Evolutionary conservation across 2,888 invertebrate species (phyloP), one percentile per base, ranked within the genome.

Genomic region (Rhorus exstirpatorius): DNA sequence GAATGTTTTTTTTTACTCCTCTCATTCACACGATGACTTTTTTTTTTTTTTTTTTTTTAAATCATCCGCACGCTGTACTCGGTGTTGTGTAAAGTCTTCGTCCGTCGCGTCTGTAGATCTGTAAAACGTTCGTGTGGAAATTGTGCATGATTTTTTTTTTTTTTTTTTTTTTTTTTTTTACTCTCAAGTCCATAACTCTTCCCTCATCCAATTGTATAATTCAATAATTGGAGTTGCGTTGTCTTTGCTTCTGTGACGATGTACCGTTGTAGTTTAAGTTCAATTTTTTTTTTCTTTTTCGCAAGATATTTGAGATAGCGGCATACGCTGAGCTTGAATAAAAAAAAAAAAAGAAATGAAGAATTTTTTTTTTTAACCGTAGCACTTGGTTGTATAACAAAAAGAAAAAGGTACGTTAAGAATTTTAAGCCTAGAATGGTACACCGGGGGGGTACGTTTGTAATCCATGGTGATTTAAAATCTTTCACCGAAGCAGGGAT

Each of bases 51-150:
- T n/a, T n/a, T n/a, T n/a, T n/a, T n/a, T n/a, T n/a, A n/a, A n/a
- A 55, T 79, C 61, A 70, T 75, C 61, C 38, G 55, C 70, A 65
- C 53, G 58, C 61, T 81, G 68, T 68, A 31, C 63, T 51, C n/a
- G n/a, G n/a, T 49, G 63, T 31, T 35, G 63, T 58, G 55, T 71
- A 78, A 21, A 70, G 31, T 78, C 65, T 14, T 53, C 63, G 68
- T 67, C 70, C 70, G 17, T 24, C 44, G 71, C 75, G 53, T 71
- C n/a, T 38, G 31, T 65, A 76, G 46, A 76, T 49, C 53, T 49
- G 76, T 76, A 58, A 79, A 79, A 67, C 44, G 65, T 79, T 75
- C 38, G 41, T 71, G 79, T 79, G 75, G 19, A 79, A 58, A 63
- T 71, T 71, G 14, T 82, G 82, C 74, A 82, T 82, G 75, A 67